Base-by-base conservation (phyloP, 2,888 invertebrate genomes). In the Nemoura dubitans region DNA sequence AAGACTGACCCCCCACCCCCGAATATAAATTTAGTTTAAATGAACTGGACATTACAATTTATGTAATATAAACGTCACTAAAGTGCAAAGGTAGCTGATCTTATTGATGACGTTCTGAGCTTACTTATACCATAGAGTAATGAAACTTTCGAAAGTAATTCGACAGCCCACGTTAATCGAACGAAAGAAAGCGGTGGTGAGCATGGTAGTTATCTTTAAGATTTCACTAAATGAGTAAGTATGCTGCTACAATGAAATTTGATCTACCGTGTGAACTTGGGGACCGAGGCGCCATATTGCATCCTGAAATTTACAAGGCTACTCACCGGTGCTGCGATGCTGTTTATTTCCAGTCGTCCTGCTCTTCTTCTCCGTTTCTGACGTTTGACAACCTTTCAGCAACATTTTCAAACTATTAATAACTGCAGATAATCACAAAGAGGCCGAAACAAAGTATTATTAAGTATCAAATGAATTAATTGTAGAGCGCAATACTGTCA, bases 321-420 rank as follows among this genome's bases (percentile, higher is more conserved):
- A 87, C 88, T 87, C 86, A 88, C 88, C 88, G 88, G 88, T 85
- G 85, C 76, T 87, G 76, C 88, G 87, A 76, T 88, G 86, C 30
- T 87, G 87, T 85, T 87, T 86, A 25, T 30, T 87, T 0, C 43
- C 85, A 77, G 77, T 87, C 77, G 85, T 36, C 86, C 86, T 88
- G 21, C 29, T 27, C 86, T 86, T 88, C 87, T 87, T 88, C 77
- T 87, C 88, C 2, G 85, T 29, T 85, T 88, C 87, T 78, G 87
- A 85, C 6, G 86, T 30, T 85, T 88, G 88, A 77, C 87, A 87
- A 80, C 86, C 86, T 83, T 88, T 88, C 81, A 88, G 76, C 78
- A 88, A 85, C 88, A 88, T 88, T 25, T 86, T 83, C 16, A 30
- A 81, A 10, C n/a, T 6, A 30, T 6, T 30, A 76, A 14, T 42